Base-by-base conservation (phyloP, 2,113 vertebrate species). In the Etheostoma spectabile region DNA sequence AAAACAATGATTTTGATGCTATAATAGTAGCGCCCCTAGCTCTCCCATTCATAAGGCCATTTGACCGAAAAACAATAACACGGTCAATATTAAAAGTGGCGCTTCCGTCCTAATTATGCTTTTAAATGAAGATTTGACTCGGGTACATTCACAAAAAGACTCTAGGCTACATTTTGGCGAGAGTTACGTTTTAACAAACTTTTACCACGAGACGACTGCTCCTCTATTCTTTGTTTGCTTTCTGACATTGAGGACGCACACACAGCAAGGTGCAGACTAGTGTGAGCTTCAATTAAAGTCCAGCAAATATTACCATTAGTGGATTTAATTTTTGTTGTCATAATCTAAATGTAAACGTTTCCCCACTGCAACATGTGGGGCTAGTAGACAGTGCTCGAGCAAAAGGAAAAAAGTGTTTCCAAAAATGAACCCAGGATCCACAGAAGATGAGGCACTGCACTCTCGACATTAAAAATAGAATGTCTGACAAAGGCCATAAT, bases 401-500 rank as follows among this genome's bases (percentile, higher is more conserved):
- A 55, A 55, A 48, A 68, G 66, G 19, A 74, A 30, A 30, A 72
- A 57, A 46, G 24, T 3, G 45, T 53, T 81, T 85, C 70, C 30
- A 77, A 77, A 83, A 89, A 70, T 59, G 61, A 80, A 42, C 21
- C 24, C 1, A 18, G 61, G 64, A 42, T 27, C 73, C 19, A 27
- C 6, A 16, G 46, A 62, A 27, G 76, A 83, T 63, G 84, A 85
- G 11, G 52, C 52, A 21, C 51, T 4, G 1, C 15, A n/a, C 45
- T 42, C 38, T 71, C 64, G 61, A 45, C 62, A 87, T 78, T 74
- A 79, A 53, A 69, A 57, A 77, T 70, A 30, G 52, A 82, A 60
- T 52, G 27, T 74, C 61, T 85, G 48, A 84, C 65, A 67, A 79
- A 76, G 67, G 56, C 33, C 33, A 11, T 87, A 85, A 86, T 72